Conservation (phyloP, 1,140 invertebrate species). For the Gonatopus flavifemur region DNA sequence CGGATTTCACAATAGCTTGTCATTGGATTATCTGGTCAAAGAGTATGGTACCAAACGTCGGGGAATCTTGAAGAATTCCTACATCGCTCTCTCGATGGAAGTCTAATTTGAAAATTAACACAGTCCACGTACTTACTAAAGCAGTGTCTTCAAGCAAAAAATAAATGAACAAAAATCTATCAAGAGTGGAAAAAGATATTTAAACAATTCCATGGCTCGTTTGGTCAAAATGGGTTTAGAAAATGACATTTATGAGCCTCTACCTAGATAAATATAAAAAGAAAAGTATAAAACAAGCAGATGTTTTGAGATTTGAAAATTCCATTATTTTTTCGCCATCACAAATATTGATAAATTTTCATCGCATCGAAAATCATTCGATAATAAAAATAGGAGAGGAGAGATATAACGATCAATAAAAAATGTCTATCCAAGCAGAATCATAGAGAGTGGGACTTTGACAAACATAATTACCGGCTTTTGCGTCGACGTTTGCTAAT, state of each 20-base stretch:
- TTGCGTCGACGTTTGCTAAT: slow-evolving; percentile 33
- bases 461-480: slow-evolving; percentile 35
- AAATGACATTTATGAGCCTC: no score
- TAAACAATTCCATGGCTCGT: no score
- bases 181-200: no score
- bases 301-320: not conserved
- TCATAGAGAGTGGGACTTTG: not conserved
- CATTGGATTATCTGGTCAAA: slow-evolving; percentile 28
- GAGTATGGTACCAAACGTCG: not conserved
- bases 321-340: not conserved
- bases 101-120: no score
- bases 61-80: no score
- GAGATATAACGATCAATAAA: slow-evolving; percentile 15
- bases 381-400: not conserved
- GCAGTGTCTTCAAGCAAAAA: no score
- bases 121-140: no score
- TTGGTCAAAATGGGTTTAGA: no score
- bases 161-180: no score
- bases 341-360: no score
- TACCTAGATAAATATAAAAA: not conserved
- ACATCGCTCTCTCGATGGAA: no score
- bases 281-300: slow-evolving; percentile 6
- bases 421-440: slow-evolving; percentile 20
- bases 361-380: no score
- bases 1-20: slow-evolving; percentile 31